These are phyloP conservation scores for Chrysolina americana DNA, from an alignment of 2,888 invertebrate genomes.

Conservation along the genomic window DNA sequence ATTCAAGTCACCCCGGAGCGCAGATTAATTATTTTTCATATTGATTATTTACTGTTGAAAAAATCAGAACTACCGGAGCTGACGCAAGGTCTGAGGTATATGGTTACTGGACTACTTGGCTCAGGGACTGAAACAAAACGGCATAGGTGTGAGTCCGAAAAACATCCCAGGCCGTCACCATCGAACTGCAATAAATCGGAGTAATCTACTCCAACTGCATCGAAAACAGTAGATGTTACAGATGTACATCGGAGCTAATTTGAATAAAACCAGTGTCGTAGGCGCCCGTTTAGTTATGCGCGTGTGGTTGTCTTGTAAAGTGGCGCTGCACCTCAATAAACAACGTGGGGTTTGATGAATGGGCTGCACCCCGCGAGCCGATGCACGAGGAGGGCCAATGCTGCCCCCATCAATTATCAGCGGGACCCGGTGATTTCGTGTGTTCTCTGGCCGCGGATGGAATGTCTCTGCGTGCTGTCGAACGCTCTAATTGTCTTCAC, in stretches of 20 bases:
- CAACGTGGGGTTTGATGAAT: slow-evolving; percentile 65
- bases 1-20: too few relatives aligned
- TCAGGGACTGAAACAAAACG: background rate
- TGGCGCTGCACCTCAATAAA: slow-evolving; percentile 63
- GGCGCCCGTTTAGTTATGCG: slow-evolving; percentile 65
- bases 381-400: slow-evolving; percentile 42
- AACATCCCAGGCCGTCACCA: background rate
- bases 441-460: slow-evolving; percentile 33
- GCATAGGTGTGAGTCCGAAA: background rate
- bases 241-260: slow-evolving; percentile 63
- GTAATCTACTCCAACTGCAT: background rate
- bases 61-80: too few relatives aligned
- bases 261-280: slow-evolving; percentile 65
- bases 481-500: slow-evolving; percentile 20
- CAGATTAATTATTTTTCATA: too few relatives aligned
- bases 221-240: slow-evolving; percentile 60
- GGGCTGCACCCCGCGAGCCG: slow-evolving; percentile 52
- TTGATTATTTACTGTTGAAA: too few relatives aligned
- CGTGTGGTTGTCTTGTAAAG: slow-evolving; percentile 63
- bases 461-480: slow-evolving; percentile 29
- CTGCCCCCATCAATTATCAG: slow-evolving; percentile 61
- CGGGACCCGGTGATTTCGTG: slow-evolving; percentile 53
- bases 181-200: background rate
- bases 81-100: too few relatives aligned
- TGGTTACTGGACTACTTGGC: too few relatives aligned